Evolutionary conservation across 2,888 invertebrate genomes (phyloP), one percentile per base, ranked within the genome.

Genomic region (Silvanus unidentatus): DNA sequence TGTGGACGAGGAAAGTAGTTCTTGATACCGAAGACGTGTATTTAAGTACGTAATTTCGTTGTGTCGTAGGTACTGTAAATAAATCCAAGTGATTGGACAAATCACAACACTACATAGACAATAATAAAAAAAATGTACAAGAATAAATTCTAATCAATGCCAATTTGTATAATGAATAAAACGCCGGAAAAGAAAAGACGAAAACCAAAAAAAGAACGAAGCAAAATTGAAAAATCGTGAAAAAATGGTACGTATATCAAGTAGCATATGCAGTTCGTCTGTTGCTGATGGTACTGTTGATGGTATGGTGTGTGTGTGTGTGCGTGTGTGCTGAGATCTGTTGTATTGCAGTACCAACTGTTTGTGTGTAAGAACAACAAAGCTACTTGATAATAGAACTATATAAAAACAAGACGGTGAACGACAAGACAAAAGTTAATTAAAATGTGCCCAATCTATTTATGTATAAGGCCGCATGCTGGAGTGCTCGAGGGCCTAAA

Each of bases 1-100:
- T 67, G 67, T 67, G 68, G 68, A 68, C 67, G 66, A 66, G 66
- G 67, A 68, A 70, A 71, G 69, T 70, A 54, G 64, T 63, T 66
- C 69, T 68, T 69, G 65, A 65, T 66, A 69, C 68, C 57, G 59
- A 62, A 56, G 22, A 22, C 22, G 22, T 22, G 22, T 32, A n/a
- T n/a, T n/a, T n/a, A n/a, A n/a, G n/a, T n/a, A n/a, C 3, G n/a
- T 4, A 37, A 57, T 57, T 59, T 58, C 59, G 59, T 57, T 58
- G 53, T 50, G 49, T 49, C 47, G n/a, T n/a, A n/a, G n/a, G n/a
- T n/a, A n/a, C n/a, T 36, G 43, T 41, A 41, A 40, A 48, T 15
- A 37, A 37, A 6, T 16, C n/a, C 11, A 9, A 50, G 58, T 55
- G 53, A 53, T 49, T 44, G 49, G 51, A 56, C 57, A 52, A 56